Conservation (phyloP, 2,797 vertebrate species). For the Odontamblyopus rebecca region DNA sequence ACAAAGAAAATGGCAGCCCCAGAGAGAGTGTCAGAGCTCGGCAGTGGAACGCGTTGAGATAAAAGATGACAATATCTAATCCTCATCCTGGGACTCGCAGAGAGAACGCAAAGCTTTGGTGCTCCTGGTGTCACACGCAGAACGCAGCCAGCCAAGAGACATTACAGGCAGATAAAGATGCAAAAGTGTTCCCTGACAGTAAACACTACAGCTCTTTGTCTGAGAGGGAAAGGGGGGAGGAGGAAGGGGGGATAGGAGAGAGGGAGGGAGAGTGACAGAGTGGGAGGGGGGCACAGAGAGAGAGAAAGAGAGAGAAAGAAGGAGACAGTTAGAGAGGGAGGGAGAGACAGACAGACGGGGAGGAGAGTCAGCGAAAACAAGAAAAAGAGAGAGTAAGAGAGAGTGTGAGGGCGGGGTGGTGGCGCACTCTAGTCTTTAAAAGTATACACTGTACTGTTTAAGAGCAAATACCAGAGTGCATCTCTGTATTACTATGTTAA, state of each 20-base stretch:
- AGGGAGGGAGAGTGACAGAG: too few species aligned
- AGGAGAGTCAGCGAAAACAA: too few species aligned
- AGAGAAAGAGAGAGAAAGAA: too few species aligned
- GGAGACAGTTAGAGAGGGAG: too few species aligned
- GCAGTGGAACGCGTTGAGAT: constrained; percentile 54
- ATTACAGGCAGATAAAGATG: constrained; percentile 31
- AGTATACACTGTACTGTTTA: background rate
- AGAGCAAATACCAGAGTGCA: background rate
- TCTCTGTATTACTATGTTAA: background rate
- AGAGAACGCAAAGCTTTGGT: constrained; percentile 35
- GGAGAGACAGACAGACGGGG: too few species aligned
- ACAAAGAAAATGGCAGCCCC: constrained; percentile 52
- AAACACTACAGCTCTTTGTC: constrained; percentile 8
- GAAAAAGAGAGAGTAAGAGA: too few species aligned
- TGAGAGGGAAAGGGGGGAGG: background rate
- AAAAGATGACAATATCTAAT: constrained; percentile 67
- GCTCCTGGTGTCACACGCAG: constrained; percentile 28
- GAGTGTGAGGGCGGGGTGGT: too few species aligned
- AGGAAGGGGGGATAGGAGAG: too few species aligned
- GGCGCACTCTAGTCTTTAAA: background rate
- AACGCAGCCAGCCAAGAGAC: constrained; percentile 21
- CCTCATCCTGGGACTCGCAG: constrained; percentile 48
- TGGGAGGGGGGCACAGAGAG: too few species aligned
- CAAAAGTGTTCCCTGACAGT: constrained; percentile 26
- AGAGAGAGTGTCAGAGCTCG: constrained; percentile 55